Evolutionary conservation across 2,797 vertebrate species (phyloP).

Genomic region (Sus cebifrons): DNA sequence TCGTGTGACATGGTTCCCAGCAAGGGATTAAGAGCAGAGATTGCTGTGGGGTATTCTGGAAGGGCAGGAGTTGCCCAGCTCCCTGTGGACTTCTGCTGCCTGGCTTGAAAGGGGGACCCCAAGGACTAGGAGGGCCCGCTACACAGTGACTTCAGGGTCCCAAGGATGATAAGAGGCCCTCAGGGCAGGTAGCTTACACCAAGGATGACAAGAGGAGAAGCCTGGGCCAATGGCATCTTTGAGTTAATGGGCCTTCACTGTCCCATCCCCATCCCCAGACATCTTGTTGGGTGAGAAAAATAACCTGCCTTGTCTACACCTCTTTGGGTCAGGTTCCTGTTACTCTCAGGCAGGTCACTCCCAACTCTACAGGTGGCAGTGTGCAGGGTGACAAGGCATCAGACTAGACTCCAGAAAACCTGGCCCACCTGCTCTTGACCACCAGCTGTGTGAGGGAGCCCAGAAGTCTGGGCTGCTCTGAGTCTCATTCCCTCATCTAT

Average conservation of each 20-base stretch:
- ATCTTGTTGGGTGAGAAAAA: neutral
- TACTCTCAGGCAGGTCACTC: neutral
- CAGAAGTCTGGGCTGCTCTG: neutral
- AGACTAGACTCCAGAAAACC: neutral
- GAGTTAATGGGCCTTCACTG: neutral
- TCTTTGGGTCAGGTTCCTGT: neutral
- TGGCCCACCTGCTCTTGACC: neutral
- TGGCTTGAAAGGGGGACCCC: neutral
- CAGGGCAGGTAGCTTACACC: accelerated
- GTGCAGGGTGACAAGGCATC: neutral
- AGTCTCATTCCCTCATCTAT: neutral
- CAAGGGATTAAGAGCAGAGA: neutral
- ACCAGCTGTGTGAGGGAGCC: neutral
- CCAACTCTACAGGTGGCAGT: neutral
- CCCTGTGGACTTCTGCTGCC: accelerated
- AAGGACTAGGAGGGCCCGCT: no score
- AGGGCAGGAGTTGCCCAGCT: no score
- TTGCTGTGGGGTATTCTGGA: neutral
- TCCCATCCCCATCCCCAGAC: neutral
- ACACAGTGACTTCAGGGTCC: no score
- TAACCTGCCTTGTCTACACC: neutral
- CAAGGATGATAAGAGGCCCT: neutral
- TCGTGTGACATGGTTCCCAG: no score
- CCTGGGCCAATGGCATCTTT: neutral
- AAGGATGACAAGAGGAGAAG: neutral